phyloP scores from a whole-genome alignment of 1,140 invertebrate genomes.

The Apis dorsata region DNA sequence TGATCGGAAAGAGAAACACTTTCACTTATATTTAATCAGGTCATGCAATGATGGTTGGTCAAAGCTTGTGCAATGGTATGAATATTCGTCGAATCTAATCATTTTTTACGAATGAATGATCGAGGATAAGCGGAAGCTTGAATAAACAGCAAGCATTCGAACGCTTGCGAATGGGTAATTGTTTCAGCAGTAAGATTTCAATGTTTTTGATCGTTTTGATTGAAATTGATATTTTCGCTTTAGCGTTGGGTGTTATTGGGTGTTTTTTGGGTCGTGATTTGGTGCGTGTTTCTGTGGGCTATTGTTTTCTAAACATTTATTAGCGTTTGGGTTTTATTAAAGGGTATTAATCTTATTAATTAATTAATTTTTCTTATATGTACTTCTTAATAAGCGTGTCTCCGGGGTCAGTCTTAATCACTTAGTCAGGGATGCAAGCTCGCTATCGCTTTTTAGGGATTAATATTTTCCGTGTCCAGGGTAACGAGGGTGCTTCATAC shows the following conservation, averaged over 20 bases:
- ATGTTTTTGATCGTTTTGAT: background rate
- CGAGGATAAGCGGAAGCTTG: conserved; percentile 9
- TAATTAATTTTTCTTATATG: background rate
- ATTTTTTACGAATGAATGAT: background rate
- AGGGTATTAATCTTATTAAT: background rate
- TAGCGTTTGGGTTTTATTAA: background rate
- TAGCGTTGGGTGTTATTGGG: conserved; percentile 11
- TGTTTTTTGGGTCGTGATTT: background rate
- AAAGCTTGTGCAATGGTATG: conserved; percentile 47
- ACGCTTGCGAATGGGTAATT: background rate
- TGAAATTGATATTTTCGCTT: background rate
- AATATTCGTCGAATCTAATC: background rate
- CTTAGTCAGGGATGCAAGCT: background rate
- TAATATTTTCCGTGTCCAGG: conserved; percentile 22
- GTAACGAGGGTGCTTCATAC: background rate
- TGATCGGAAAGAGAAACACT: conserved; percentile 76
- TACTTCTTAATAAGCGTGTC: conserved; percentile 36
- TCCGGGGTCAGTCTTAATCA: conserved; percentile 1
- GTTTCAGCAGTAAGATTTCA: background rate
- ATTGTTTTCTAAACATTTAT: background rate
- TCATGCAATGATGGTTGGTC: conserved; percentile 31
- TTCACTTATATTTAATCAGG: conserved; percentile 36
- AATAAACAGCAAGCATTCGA: background rate
- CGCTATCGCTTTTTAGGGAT: background rate
- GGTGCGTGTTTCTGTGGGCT: background rate